Base-by-base conservation (phyloP, 1,140 invertebrate genomes). In the Nasonia giraulti region DNA sequence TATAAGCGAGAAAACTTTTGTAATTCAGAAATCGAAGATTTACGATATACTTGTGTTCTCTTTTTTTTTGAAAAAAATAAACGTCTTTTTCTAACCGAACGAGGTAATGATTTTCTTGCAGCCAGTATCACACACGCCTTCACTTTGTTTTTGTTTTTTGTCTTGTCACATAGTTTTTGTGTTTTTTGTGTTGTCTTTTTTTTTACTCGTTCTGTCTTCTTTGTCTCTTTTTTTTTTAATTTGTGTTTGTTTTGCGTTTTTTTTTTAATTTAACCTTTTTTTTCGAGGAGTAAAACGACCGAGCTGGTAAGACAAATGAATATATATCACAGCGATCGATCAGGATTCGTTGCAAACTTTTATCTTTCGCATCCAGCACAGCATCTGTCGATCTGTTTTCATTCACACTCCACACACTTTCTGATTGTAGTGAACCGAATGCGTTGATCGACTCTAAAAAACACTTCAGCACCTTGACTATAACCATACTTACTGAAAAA, bases 41-140 rank as follows among this genome's bases (percentile, higher is more conserved):
- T 85, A 68, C 79, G 37, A 80, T 37, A 37, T 37, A 37, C 55
- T 84, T 84, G 80, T 86, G 80, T 80, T 85, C 78, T 76, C 84
- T 80, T 81, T 62, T 81, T 62, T 62, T 20, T 17, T 20, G 6
- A 62, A 71, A 62, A 71, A 82, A 84, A 84, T 78, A 86, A 75
- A 86, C 23, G 75, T 86, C 79, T 84, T 81, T 79, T 86, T 82
- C 31, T 76, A 85, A 85, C 71, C 10, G 80, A 88, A 87, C 80
- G 62, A 80, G 69, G 73, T 85, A 87, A 82, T 68, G 55, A 75
- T 86, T 75, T 81, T 87, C 66, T 85, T 85, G 37, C 33, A 82
- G 44, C 80, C 37, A 66, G 20, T 86, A 40, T 69, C 31, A 80
- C 55, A 76, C 50, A 79, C 40, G 85, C 83, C 73, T 77, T 78